Evolutionary conservation across 2,113 vertebrate species (phyloP).

Genomic region (Rostratula benghalensis): DNA sequence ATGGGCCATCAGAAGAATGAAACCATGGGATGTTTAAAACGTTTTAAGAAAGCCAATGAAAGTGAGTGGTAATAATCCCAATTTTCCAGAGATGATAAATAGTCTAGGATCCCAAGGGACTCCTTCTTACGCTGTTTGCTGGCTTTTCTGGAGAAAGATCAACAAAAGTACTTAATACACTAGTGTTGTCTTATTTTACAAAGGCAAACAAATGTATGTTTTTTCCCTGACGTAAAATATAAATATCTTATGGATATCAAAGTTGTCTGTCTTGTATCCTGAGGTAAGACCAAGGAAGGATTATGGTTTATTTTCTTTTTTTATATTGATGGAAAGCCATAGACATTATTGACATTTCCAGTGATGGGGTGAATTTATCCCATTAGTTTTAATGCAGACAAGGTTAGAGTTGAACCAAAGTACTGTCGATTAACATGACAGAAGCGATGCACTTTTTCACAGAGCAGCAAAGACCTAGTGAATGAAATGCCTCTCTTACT

Average conservation of each 20-base stretch:
- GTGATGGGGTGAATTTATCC: conserved; percentile 25
- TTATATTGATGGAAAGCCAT: background rate
- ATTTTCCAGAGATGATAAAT: background rate
- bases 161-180: background rate
- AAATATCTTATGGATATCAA: background rate
- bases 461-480: background rate
- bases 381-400: conserved; percentile 52
- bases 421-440: background rate
- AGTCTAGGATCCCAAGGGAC: background rate
- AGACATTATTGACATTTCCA: background rate
- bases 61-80: background rate
- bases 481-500: background rate
- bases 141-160: background rate
- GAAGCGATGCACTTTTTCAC: background rate
- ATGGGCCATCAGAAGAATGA: background rate
- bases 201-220: background rate
- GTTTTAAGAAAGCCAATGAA: background rate
- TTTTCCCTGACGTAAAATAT: background rate
- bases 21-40: background rate
- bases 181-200: background rate
- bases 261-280: background rate
- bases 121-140: background rate
- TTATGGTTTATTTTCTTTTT: conserved; percentile 7
- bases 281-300: background rate
- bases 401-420: background rate